A percentile compares a stretch with the other conserved stretches of the same genome.
Evolutionary conservation across 2,888 invertebrate species (phyloP).

Genomic region (Drosophila ustulata): DNA sequence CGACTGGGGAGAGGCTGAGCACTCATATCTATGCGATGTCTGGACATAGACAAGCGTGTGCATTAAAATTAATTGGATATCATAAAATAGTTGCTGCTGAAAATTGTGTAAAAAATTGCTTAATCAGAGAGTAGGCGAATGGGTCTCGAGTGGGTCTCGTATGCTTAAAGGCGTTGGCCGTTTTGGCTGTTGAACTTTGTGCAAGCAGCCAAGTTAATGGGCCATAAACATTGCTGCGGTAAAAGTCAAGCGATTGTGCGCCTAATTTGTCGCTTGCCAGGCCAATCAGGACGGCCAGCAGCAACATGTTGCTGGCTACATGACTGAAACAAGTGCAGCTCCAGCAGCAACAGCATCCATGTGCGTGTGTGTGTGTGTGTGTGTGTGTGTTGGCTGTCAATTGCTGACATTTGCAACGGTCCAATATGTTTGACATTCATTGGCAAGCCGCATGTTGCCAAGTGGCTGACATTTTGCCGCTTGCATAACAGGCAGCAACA

Average conservation of each 20-base stretch:
- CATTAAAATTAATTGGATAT: conserved; percentile 73
- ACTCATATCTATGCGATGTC: conserved; percentile 43
- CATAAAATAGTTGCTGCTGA: conserved; percentile 59
- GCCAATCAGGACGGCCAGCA: conserved; percentile 64
- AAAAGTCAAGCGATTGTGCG: conserved; percentile 72
- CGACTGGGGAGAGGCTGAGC: conserved; percentile 25
- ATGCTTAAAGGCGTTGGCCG: conserved; percentile 63
- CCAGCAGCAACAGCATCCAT: conserved; percentile 28
- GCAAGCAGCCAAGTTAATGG: conserved; percentile 61
- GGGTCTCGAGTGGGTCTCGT: conserved; percentile 3
- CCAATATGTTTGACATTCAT: conserved; percentile 77
- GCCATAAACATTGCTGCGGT: conserved; percentile 66
- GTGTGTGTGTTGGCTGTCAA: conserved; percentile 66
- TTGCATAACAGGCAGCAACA: conserved; percentile 66
- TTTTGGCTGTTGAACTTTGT: conserved; percentile 55
- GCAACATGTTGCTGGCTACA: conserved; percentile 68
- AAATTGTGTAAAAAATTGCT: conserved; percentile 60
- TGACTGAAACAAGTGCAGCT: conserved; percentile 62
- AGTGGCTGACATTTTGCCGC: conserved; percentile 77
- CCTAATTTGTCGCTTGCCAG: conserved; percentile 77
- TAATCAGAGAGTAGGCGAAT: conserved; percentile 61
- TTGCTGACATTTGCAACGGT: conserved; percentile 75
- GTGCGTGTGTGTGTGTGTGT: conserved; percentile 28
- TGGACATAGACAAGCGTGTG: conserved; percentile 59
- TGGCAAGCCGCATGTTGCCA: conserved; percentile 73